These are phyloP conservation scores for Synchiropus splendidus DNA, from an alignment of 2,113 vertebrate species.

Conservation along the genomic window DNA sequence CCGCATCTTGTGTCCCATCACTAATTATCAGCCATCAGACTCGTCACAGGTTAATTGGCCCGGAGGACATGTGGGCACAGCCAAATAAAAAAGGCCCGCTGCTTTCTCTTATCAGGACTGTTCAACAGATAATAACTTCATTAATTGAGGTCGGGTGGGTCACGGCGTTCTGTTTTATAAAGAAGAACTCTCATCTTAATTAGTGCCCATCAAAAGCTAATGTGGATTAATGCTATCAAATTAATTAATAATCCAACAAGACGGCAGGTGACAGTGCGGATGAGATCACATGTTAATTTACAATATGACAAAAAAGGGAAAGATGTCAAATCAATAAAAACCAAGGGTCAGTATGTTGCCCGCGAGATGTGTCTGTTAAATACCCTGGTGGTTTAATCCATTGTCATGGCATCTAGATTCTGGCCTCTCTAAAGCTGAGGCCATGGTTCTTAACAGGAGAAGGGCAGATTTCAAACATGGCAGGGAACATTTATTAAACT, in stretches of 20 bases:
- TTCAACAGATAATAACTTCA: slow-evolving; percentile 56
- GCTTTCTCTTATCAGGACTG: too few relatives aligned
- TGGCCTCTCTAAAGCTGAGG: too few relatives aligned
- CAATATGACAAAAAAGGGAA: slow-evolving; percentile 12
- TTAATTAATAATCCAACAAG: slow-evolving; percentile 69
- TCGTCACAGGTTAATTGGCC: slow-evolving; percentile 55
- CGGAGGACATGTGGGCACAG: slow-evolving; percentile 18
- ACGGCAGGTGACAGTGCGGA: slow-evolving; percentile 25
- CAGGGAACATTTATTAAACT: too few relatives aligned
- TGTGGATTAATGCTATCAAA: slow-evolving; percentile 61
- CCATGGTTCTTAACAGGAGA: too few relatives aligned
- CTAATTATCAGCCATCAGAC: slow-evolving; percentile 30
- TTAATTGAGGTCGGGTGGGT: slow-evolving; percentile 72
- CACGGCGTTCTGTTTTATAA: slow-evolving; percentile 58
- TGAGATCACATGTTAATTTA: slow-evolving; percentile 76
- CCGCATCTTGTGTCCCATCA: slow-evolving; percentile 43
- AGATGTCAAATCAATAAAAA: too few relatives aligned
- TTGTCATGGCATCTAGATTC: too few relatives aligned
- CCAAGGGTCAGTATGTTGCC: too few relatives aligned
- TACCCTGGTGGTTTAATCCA: too few relatives aligned
- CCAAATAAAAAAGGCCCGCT: too few relatives aligned
- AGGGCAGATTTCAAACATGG: too few relatives aligned
- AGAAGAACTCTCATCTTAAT: slow-evolving; percentile 63
- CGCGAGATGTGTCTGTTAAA: too few relatives aligned
- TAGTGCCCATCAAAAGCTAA: slow-evolving; percentile 66